phyloP scores from a whole-genome alignment of 2,113 vertebrate genomes.

The Thamnaconus septentrionalis region DNA sequence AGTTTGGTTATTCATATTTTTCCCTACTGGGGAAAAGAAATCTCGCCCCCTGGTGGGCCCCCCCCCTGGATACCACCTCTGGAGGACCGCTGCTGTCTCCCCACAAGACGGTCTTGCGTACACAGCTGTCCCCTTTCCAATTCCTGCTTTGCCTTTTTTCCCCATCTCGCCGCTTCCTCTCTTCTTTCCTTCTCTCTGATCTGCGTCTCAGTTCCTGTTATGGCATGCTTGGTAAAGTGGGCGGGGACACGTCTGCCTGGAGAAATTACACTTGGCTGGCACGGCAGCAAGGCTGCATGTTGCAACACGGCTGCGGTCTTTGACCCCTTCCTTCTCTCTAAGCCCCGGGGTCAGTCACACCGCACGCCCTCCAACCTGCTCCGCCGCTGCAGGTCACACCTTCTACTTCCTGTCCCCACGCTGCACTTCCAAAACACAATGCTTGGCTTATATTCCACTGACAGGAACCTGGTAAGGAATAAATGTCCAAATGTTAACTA shows the following conservation, averaged over 20 bases:
- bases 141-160: neutral
- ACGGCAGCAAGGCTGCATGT: conserved; percentile 32
- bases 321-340: conserved; percentile 46
- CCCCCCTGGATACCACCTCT: no score
- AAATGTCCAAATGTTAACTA: no score
- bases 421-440: conserved; percentile 27
- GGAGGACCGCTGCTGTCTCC: no score
- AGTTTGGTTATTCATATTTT: no score
- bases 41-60: no score
- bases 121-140: neutral
- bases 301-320: conserved; percentile 48
- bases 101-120: no score
- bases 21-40: no score
- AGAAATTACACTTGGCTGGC: conserved; percentile 54
- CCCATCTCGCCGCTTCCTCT: neutral
- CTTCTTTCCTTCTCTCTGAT: neutral
- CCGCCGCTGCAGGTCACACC: conserved; percentile 14
- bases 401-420: conserved; percentile 57
- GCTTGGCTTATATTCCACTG: no score
- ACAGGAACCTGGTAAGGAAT: no score
- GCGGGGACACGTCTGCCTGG: conserved; percentile 42
- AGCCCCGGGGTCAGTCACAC: conserved; percentile 48
- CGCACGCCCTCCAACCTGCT: conserved; percentile 42
- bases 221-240: conserved; percentile 37
- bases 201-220: conserved; percentile 27